Evolutionary conservation across 2,797 vertebrate species (phyloP).

Genomic region (Halcyon badia): DNA sequence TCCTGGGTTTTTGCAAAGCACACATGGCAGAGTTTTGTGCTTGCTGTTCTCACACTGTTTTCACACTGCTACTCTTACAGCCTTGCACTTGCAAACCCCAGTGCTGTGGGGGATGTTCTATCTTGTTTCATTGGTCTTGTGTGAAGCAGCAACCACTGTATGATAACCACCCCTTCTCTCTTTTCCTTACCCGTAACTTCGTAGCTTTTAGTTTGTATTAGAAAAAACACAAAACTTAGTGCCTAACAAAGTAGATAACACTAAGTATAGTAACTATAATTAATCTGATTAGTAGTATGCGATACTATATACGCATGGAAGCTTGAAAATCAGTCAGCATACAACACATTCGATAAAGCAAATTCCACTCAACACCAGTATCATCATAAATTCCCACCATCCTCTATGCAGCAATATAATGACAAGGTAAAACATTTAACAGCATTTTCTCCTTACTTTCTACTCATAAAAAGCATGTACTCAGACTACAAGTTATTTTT

Average conservation of each 20-base stretch:
- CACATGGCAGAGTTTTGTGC: neutral
- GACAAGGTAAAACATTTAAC: neutral
- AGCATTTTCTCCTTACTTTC: neutral
- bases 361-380: neutral
- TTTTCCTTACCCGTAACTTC: neutral
- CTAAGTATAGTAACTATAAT: neutral
- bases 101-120: neutral
- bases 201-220: neutral
- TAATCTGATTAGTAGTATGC: neutral
- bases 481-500: neutral
- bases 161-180: neutral
- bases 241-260: neutral
- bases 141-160: neutral
- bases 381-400: neutral
- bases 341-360: neutral
- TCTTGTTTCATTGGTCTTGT: neutral
- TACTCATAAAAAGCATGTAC: neutral
- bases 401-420: neutral
- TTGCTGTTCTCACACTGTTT: neutral
- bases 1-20: neutral
- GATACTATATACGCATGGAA: neutral
- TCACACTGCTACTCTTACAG: neutral
- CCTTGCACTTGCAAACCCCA: neutral
- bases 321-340: neutral
- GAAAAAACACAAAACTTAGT: neutral